Conservation (phyloP, 2,113 vertebrate species). For the Calidris pugnax region DNA sequence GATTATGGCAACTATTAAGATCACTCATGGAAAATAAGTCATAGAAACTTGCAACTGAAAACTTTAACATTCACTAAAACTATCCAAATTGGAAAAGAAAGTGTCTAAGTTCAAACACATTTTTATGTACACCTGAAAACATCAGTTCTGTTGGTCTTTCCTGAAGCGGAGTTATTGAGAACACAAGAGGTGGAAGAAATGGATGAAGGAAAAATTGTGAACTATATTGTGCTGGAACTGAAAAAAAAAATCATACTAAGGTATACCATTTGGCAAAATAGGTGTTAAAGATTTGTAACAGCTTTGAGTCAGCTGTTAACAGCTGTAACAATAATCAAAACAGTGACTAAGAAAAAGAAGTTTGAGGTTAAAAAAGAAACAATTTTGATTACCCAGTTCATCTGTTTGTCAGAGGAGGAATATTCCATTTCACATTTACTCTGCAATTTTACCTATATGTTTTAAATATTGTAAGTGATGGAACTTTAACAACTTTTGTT, state of each 20-base stretch:
- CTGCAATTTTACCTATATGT: neutral
- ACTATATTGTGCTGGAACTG: neutral
- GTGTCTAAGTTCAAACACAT: conserved; percentile 19
- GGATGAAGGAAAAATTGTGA: neutral
- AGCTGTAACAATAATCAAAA: neutral
- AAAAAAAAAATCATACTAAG: neutral
- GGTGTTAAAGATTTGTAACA: neutral
- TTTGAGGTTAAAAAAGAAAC: neutral
- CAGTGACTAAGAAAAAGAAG: neutral
- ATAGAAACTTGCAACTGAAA: conserved; percentile 64
- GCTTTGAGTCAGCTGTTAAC: neutral
- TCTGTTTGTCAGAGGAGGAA: neutral
- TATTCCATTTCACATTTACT: neutral
- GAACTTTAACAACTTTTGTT: neutral
- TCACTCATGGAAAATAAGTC: conserved; percentile 37
- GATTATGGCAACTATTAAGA: conserved; percentile 39
- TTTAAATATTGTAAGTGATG: neutral
- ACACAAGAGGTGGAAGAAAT: neutral
- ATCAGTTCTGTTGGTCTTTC: neutral
- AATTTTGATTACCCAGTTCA: neutral
- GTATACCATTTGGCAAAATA: neutral
- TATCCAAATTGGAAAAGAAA: conserved; percentile 22
- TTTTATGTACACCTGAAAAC: conserved; percentile 17
- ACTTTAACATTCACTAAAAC: conserved; percentile 53
- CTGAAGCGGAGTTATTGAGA: neutral